Evolutionary conservation across 2,797 vertebrate species (phyloP).

Genomic region (Cottoperca gobio): DNA sequence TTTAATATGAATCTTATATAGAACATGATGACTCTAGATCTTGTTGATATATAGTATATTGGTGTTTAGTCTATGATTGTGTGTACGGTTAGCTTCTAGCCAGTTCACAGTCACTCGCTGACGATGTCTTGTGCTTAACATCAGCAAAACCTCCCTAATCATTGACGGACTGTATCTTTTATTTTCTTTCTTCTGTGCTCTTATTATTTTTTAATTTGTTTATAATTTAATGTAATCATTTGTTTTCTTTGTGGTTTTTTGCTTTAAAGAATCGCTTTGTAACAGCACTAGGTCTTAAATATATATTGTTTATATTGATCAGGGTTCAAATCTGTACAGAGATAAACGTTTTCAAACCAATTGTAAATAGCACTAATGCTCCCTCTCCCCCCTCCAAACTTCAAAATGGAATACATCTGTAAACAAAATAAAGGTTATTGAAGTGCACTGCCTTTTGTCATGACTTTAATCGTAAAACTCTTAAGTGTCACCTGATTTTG

Average conservation of each 20-base stretch:
- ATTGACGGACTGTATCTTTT: conserved; percentile 79
- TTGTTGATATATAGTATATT: conserved; percentile 92
- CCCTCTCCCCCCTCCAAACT: conserved; percentile 88
- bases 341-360: conserved; percentile 93
- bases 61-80: conserved; percentile 94
- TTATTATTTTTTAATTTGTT: conserved; percentile 81
- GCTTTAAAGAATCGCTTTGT: conserved; percentile 92
- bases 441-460: conserved; percentile 81
- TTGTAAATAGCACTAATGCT: conserved; percentile 99
- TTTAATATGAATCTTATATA: conserved; percentile 99
- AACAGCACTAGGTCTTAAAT: conserved; percentile 92
- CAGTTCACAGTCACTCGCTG: conserved; percentile 90
- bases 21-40: conserved; percentile 94
- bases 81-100: conserved; percentile 91
- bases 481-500: neutral
- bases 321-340: conserved; percentile 98
- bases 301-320: conserved; percentile 96
- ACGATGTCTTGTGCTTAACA: conserved; percentile 88
- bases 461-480: conserved; percentile 13
- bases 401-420: conserved; percentile 94
- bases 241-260: conserved; percentile 65
- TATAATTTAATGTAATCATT: conserved; percentile 89
- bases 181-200: conserved; percentile 73
- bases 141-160: conserved; percentile 82
- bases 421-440: conserved; percentile 97